Conservation (phyloP, 2,888 invertebrate species). For the Junonia oenone region DNA sequence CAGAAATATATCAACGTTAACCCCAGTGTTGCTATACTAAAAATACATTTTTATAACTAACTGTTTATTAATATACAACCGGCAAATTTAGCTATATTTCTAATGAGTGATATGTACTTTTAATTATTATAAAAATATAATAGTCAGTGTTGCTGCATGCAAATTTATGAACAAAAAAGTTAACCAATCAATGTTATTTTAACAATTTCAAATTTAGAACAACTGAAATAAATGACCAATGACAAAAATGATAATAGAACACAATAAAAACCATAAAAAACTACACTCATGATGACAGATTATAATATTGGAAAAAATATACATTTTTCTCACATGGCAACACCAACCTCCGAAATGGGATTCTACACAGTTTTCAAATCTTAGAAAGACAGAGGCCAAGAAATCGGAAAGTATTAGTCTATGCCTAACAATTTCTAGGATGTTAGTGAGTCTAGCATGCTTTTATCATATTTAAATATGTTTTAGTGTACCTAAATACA, state of each 20-base stretch:
- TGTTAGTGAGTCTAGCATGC: conserved; percentile 74
- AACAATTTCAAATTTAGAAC: not conserved
- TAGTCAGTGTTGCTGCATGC: conserved; percentile 32
- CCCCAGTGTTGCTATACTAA: conserved; percentile 29
- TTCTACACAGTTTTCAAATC: conserved; percentile 44
- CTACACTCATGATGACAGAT: conserved; percentile 8
- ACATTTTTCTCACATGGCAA: conserved; percentile 44
- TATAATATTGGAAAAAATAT: conserved; percentile 15
- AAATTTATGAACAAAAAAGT: conserved; percentile 7
- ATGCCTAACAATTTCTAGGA: conserved; percentile 43
- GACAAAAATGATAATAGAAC: not conserved
- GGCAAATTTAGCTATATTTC: conserved; percentile 30
- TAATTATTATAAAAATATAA: conserved; percentile 14
- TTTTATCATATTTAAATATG: conserved; percentile 46
- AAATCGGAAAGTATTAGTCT: conserved; percentile 28
- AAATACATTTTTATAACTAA: conserved; percentile 19
- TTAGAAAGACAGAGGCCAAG: conserved; percentile 31
- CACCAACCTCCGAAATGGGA: conserved; percentile 48
- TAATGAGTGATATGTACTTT: conserved; percentile 30
- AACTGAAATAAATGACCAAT: not conserved
- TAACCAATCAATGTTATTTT: not conserved
- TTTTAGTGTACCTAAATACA: conserved; percentile 50
- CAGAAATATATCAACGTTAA: conserved; percentile 27
- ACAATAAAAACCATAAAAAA: conserved; percentile 8
- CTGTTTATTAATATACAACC: conserved; percentile 20